Evolutionary conservation across 2,113 vertebrate genomes (phyloP).

Genomic region (Paradoxurus hermaphroditus): DNA sequence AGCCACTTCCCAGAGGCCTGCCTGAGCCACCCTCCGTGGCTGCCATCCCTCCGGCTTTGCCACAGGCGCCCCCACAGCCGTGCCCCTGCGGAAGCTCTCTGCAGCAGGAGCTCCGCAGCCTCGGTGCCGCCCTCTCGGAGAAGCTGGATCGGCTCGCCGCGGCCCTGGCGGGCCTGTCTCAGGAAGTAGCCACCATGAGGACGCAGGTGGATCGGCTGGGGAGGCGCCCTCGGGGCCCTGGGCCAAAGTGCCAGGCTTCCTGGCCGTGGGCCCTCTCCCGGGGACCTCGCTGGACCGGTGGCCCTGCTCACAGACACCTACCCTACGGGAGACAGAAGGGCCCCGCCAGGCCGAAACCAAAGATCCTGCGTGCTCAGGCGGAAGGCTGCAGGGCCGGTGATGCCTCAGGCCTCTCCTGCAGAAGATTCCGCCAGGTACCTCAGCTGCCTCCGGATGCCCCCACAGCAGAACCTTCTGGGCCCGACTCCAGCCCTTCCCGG

Average conservation of each 20-base stretch:
- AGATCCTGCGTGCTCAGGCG: neutral
- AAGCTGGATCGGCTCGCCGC: conserved; percentile 58
- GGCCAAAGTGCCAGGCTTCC: conserved; percentile 27
- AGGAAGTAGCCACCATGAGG: conserved; percentile 71
- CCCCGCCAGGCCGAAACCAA: conserved; percentile 54
- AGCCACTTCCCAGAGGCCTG: neutral
- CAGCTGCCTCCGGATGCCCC: neutral
- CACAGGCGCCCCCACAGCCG: accelerated
- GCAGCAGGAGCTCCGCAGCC: conserved; percentile 10
- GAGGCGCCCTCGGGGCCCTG: neutral
- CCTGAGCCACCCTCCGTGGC: accelerated
- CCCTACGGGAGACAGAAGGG: conserved; percentile 55
- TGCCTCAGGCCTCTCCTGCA: neutral
- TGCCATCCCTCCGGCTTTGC: accelerated
- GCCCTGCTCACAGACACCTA: neutral
- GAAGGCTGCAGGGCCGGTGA: conserved; percentile 29
- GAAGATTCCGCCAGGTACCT: neutral
- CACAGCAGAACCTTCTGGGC: neutral
- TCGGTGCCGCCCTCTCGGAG: neutral
- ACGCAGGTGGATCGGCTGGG: conserved; percentile 60
- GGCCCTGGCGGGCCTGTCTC: conserved; percentile 52
- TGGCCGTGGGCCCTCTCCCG: conserved; percentile 22
- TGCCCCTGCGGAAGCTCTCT: conserved; percentile 35
- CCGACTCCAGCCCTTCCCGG: neutral
- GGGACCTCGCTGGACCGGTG: neutral